Base-by-base conservation (phyloP, 2,888 invertebrate species). In the Orchestes rusci region DNA sequence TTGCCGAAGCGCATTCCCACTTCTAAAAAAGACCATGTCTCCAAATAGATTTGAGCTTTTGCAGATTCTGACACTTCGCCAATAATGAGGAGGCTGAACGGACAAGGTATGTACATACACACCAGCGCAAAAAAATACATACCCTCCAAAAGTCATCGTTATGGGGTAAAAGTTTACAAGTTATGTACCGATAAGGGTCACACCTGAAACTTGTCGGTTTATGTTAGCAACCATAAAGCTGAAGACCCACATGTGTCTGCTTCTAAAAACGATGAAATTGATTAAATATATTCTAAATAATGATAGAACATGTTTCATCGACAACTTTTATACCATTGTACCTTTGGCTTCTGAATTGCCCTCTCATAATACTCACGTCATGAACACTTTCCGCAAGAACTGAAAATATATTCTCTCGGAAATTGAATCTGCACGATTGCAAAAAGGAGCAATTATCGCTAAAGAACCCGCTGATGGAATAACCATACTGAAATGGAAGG, bases 311-410 rank as follows among this genome's bases (percentile, higher is more conserved):
- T 16, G 16, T 4, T 41, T 39, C 19, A 17, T 38, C n/a, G 41
- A 41, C 18, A 41, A 41, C 32, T 41, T 39, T 37, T 41, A 41
- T 18, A 41, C 19, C 5, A 40, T 31, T 12, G 15, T 41, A 4
- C 36, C 41, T n/a, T 20, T 41, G 13, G 41, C 34, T 16, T 12
- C 4, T 16, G 10, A 34, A 34, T 12, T 34, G 5, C 34, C 16
- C 16, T 7, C 5, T 34, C 4, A 15, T 7, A 12, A 15, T 5
- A 34, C 7, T 10, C 34, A 34, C 16, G 8, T 34, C 5, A 17
- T 34, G 16, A 17, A 17, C 8, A 34, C 34, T 34, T 13, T 34
- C 34, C 34, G 34, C 5, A 4, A 7, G 16, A 34, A 34, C 12
- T 5, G 35, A 13, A 34, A 34, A 34, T 16, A 18, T 17, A 34